Percentiles rank a stretch among this genome's conserved stretches.
These are phyloP conservation scores for Acleris laterana DNA, from an alignment of 2,888 invertebrate species.

Conservation along the genomic window DNA sequence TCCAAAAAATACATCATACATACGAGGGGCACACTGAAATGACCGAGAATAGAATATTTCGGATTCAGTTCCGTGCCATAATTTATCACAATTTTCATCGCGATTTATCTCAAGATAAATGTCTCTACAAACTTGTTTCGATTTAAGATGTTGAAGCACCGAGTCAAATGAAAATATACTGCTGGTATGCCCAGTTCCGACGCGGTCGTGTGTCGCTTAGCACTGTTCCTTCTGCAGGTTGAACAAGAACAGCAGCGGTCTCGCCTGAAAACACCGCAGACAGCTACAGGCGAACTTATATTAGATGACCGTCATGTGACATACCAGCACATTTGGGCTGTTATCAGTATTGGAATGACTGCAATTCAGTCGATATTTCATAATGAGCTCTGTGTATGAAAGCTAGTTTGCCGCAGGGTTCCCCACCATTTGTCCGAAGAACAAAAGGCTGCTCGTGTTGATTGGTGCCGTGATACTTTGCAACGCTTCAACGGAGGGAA, in stretches of 20 bases:
- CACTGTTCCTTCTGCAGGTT: slow-evolving; percentile 5
- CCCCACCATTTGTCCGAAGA: slow-evolving; percentile 23
- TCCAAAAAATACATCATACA: neutral
- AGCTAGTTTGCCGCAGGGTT: slow-evolving; percentile 19
- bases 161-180: slow-evolving; percentile 3
- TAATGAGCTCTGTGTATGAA: slow-evolving; percentile 7
- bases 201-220: neutral
- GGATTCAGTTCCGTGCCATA: slow-evolving; percentile 1
- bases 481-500: slow-evolving; percentile 18
- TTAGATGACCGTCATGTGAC: neutral
- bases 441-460: slow-evolving; percentile 13
- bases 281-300: neutral
- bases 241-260: slow-evolving; percentile 7
- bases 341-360: slow-evolving; percentile 3
- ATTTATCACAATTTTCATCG: slow-evolving; percentile 8
- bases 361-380: slow-evolving; percentile 16
- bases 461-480: slow-evolving; percentile 8
- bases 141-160: slow-evolving; percentile 8
- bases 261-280: slow-evolving; percentile 1
- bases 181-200: too few relatives aligned
- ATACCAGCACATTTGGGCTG: slow-evolving; percentile 2
- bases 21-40: slow-evolving; percentile 5
- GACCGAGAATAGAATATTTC: slow-evolving; percentile 2
- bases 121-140: neutral
- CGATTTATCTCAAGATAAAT: slow-evolving; percentile 7